A percentile compares a stretch with the other conserved stretches of the same genome.
Evolutionary conservation across 2,797 vertebrate species (phyloP).

Genomic region (Australoheros facetus): DNA sequence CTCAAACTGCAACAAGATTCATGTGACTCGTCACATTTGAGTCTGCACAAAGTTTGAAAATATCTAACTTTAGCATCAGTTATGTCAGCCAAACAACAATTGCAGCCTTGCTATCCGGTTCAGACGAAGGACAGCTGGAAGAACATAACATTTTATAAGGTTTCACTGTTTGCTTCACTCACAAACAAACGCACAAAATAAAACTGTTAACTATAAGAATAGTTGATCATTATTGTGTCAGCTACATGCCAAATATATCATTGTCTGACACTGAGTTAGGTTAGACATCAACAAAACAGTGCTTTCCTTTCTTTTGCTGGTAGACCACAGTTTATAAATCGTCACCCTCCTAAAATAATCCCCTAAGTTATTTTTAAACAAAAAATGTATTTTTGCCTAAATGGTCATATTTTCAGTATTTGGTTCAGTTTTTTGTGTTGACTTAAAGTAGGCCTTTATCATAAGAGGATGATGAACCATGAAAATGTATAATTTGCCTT

Average conservation of each 20-base stretch:
- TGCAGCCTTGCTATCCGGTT: slow-evolving; percentile 7
- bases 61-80: slow-evolving; percentile 9
- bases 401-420: no score
- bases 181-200: slow-evolving; percentile 19
- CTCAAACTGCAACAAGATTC: neutral
- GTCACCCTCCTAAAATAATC: no score
- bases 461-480: no score
- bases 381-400: no score
- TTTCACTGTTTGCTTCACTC: neutral
- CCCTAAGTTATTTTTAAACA: no score
- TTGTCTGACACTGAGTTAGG: neutral
- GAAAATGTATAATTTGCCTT: neutral
- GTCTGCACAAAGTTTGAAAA: neutral
- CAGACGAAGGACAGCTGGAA: slow-evolving; percentile 8
- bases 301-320: neutral
- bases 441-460: no score
- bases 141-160: neutral
- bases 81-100: slow-evolving; percentile 26
- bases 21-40: slow-evolving; percentile 5
- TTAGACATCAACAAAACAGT: neutral
- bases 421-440: no score
- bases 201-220: neutral
- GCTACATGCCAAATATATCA: neutral
- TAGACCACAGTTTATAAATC: neutral
- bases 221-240: neutral